Evolutionary conservation across 2,113 vertebrate genomes (phyloP).

Genomic region (Pandion haliaetus): DNA sequence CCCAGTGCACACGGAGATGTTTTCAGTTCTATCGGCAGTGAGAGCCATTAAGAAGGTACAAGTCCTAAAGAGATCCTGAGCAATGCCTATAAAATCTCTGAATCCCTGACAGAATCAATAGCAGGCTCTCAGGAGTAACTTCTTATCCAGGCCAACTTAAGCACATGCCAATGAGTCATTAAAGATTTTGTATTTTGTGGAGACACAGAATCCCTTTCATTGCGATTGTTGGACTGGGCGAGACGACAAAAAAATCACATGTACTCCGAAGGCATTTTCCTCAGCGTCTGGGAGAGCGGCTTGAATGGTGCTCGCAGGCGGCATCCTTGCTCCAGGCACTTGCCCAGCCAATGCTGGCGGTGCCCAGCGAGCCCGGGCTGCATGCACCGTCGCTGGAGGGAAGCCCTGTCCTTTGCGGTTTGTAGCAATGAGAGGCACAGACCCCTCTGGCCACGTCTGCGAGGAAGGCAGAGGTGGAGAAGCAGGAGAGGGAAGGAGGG

Average conservation of each 20-base stretch:
- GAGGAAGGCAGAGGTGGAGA: neutral
- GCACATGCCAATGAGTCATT: constrained; percentile 38
- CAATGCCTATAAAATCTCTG: constrained; percentile 51
- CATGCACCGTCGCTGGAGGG: accelerated
- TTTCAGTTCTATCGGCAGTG: neutral
- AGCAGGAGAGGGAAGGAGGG: neutral
- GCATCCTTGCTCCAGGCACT: accelerated
- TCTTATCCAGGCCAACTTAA: constrained; percentile 32
- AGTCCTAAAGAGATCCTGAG: constrained; percentile 42
- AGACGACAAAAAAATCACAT: neutral
- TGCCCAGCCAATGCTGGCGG: accelerated
- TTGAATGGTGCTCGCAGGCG: accelerated
- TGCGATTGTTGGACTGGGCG: neutral
- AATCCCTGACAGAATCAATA: constrained; percentile 61
- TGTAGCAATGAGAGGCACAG: accelerated
- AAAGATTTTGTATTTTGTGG: constrained; percentile 51
- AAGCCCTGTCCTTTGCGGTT: neutral
- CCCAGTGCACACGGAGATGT: neutral
- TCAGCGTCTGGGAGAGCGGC: accelerated
- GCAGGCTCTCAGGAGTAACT: constrained; percentile 43
- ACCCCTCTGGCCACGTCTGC: accelerated
- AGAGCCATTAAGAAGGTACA: constrained; percentile 33
- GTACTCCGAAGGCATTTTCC: neutral
- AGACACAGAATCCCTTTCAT: neutral
- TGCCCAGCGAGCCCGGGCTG: neutral